These are phyloP conservation scores for Melanogrammus aeglefinus DNA, from an alignment of 2,797 vertebrate species.

Conservation along the genomic window DNA sequence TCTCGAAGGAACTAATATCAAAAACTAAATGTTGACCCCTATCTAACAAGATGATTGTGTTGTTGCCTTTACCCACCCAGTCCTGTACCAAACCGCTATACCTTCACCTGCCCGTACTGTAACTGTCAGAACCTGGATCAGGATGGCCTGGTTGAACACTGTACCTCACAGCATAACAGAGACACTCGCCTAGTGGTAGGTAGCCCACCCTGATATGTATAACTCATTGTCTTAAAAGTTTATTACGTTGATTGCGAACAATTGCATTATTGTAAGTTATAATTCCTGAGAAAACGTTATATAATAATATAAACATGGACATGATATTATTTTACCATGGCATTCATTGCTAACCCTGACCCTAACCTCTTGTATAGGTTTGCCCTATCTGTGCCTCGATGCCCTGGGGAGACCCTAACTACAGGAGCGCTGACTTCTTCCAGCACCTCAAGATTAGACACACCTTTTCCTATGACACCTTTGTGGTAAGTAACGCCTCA, in stretches of 20 bases:
- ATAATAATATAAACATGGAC: background rate
- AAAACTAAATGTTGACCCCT: background rate
- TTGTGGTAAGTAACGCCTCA: constrained; percentile 80
- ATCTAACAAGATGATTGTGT: background rate
- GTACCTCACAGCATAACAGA: constrained; percentile 83
- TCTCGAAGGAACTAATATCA: background rate
- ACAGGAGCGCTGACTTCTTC: constrained; percentile 95
- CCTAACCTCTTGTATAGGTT: constrained; percentile 83
- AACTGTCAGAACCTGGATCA: constrained; percentile 93
- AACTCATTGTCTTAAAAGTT: background rate
- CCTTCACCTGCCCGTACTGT: constrained; percentile 95
- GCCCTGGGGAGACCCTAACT: constrained; percentile 98
- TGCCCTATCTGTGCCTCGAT: constrained; percentile 98
- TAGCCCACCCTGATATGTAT: background rate
- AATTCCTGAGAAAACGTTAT: background rate
- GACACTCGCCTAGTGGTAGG: constrained; percentile 91
- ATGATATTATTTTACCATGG: background rate
- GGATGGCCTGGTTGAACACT: constrained; percentile 93
- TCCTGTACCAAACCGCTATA: constrained; percentile 91
- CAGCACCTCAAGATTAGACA: constrained; percentile 94
- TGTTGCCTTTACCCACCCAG: constrained; percentile 56
- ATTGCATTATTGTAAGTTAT: background rate
- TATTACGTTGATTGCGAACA: background rate
- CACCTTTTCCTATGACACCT: constrained; percentile 96
- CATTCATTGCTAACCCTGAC: background rate